Base-by-base conservation (phyloP, 1,140 invertebrate genomes). In the Teleopsis dalmanni region DNA sequence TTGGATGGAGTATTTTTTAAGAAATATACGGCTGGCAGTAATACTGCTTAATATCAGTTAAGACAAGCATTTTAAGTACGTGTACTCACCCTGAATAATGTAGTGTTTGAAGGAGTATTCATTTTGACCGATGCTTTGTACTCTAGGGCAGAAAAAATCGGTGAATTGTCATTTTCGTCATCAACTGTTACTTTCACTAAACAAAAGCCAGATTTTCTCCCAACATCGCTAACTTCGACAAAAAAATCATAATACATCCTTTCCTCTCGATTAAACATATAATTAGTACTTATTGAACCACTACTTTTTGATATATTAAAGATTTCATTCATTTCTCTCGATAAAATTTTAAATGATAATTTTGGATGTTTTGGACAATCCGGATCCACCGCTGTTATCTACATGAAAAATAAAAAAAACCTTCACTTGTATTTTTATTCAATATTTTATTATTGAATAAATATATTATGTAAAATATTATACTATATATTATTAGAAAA, bases 141-240 rank as follows among this genome's bases (percentile, higher is more conserved):
- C 69, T 91, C 88, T 41, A 78, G 80, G 13, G 88, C 69, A 25
- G 81, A 71, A 72, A 95, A 97, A 37, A 74, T 70, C 1, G 93
- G 93, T 37, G 80, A 70, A 72, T 95, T 91, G 63, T 96, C 93
- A 73, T 96, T 96, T 44, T 82, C 78, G 73, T 96, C 92, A 4
- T 72, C 73, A 8, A 96, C 81, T 56, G 78, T 81, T 8, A 95
- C 81, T 57, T 85, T 75, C 5, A 96, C 79, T 7, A 79, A 81
- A 3, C 88, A 78, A 66, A 89, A 91, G 4, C 84, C 85, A 40
- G 84, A 82, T 62, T 82, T 79, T 5, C 87, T 87, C 35, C 91
- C 91, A 38, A 83, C 83, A 72, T 95, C 91, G 11, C 80, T 82
- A n/a, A 90, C 91, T 69, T 85, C 83, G 8, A 95, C 78, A 0